Base-by-base conservation (phyloP, 1,140 invertebrate species). In the Tetragonula clypearis region DNA sequence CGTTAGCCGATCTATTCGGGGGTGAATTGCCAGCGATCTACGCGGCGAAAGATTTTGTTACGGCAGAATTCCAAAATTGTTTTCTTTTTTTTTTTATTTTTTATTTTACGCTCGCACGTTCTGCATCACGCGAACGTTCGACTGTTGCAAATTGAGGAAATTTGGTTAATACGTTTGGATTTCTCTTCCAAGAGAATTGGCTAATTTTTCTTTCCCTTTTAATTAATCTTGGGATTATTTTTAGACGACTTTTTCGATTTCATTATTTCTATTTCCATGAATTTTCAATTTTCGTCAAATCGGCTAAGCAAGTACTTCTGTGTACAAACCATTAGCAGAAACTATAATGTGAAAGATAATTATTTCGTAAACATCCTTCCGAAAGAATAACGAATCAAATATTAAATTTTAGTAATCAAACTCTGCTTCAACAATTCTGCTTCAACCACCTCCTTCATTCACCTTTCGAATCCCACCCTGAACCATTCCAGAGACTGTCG, bases 1-100 rank as follows among this genome's bases (percentile, higher is more conserved):
- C 82, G 82, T 83, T 83, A 83, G 68, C 12, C 74, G 81, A 83
- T 76, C 74, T 78, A 83, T 83, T 83, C 75, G 81, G 55, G 53
- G 65, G 23, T 84, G 78, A 84, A 72, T 82, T 68, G 82, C 41
- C 17, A 26, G 19, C 66, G 76, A 65, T 84, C 66, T n/a, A 53
- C 23, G 35, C 5, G 23, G 30, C n/a, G 21, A 80, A 60, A 79
- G 53, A 76, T 53, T 56, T 30, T 53, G 55, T 65, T 26, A 69
- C 6, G 19, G n/a, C n/a, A 62, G n/a, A 35, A 65, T 15, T 35
- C 26, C 21, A 3, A 21, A 41, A 81, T 72, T 71, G 17, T 26
- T 80, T 56, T 49, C 0, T 8, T 49, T 41, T 8, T 49, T 49
- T 49, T 49, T 49, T 8, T 49, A 8, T 49, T 8, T 49, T 49